Conservation (phyloP, 2,888 invertebrate species). For the Phymatocera aterrima region DNA sequence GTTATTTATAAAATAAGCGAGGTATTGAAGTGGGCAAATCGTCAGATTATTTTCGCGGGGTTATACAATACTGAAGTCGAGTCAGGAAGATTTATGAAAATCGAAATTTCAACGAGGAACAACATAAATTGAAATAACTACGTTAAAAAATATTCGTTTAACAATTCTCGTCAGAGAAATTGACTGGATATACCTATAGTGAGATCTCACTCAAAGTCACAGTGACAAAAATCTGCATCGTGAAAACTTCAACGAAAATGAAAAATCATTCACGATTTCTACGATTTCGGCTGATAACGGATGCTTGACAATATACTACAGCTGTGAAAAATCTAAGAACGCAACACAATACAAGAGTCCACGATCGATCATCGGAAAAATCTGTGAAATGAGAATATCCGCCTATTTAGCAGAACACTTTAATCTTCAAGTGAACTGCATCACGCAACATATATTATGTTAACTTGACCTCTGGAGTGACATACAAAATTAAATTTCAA, state of each 20-base stretch:
- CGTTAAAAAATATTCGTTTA: background rate
- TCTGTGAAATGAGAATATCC: constrained; percentile 12
- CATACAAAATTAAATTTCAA: background rate
- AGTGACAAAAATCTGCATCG: background rate
- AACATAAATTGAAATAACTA: background rate
- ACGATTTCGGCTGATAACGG: background rate
- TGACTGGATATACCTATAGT: background rate
- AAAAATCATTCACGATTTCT: constrained; percentile 5
- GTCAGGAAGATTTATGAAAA: background rate
- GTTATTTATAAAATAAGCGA: background rate
- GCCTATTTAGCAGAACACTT: background rate
- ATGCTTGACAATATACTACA: background rate
- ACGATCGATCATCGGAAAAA: constrained; percentile 22
- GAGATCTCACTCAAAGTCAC: background rate
- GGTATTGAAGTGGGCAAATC: background rate
- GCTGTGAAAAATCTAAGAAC: background rate
- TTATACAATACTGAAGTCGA: background rate
- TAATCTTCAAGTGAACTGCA: background rate
- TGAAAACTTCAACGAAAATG: background rate
- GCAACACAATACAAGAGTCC: background rate
- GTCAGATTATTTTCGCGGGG: background rate
- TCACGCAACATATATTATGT: background rate
- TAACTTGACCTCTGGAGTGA: constrained; percentile 2
- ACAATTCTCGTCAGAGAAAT: background rate
- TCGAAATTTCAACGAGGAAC: background rate